Evolutionary conservation across 2,113 vertebrate genomes (phyloP).

Genomic region (Elephantulus edwardii): DNA sequence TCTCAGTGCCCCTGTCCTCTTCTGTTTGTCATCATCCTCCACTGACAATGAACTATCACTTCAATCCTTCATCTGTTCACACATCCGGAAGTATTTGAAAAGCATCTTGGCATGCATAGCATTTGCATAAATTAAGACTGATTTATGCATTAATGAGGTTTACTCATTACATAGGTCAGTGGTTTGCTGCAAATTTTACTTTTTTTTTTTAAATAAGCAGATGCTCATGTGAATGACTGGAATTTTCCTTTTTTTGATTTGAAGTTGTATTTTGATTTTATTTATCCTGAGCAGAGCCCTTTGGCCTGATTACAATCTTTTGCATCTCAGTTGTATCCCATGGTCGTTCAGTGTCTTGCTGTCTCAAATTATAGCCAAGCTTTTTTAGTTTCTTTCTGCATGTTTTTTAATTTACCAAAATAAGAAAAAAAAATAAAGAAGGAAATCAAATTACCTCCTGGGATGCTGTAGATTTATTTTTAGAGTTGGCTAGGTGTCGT

Average conservation of each 20-base stretch:
- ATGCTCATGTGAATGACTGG: background rate
- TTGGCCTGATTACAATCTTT: slow-evolving; percentile 22
- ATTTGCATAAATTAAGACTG: slow-evolving; percentile 56
- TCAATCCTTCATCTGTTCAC: slow-evolving; percentile 29
- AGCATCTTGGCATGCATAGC: slow-evolving; percentile 35
- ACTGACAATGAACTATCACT: slow-evolving; percentile 19
- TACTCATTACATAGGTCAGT: slow-evolving; percentile 35
- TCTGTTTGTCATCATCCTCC: background rate
- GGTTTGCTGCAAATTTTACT: background rate
- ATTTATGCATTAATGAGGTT: slow-evolving; percentile 36
- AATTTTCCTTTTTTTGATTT: background rate
- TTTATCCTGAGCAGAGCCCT: background rate
- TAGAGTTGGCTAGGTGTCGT: slow-evolving; percentile 40
- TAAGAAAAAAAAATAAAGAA: background rate
- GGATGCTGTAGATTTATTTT: slow-evolving; percentile 64
- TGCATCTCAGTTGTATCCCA: background rate
- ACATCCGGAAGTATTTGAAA: slow-evolving; percentile 40
- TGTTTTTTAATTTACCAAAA: background rate
- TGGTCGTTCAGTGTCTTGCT: slow-evolving; percentile 22
- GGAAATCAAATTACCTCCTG: slow-evolving; percentile 40
- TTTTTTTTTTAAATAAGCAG: background rate
- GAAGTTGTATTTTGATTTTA: slow-evolving; percentile 11
- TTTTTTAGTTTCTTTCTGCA: slow-evolving; percentile 11
- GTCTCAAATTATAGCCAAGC: slow-evolving; percentile 1
- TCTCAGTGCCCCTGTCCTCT: background rate